Percentiles rank a stretch among this genome's conserved stretches.
Evolutionary conservation across 1,140 invertebrate species (phyloP).

Genomic region (Aphis craccivora): DNA sequence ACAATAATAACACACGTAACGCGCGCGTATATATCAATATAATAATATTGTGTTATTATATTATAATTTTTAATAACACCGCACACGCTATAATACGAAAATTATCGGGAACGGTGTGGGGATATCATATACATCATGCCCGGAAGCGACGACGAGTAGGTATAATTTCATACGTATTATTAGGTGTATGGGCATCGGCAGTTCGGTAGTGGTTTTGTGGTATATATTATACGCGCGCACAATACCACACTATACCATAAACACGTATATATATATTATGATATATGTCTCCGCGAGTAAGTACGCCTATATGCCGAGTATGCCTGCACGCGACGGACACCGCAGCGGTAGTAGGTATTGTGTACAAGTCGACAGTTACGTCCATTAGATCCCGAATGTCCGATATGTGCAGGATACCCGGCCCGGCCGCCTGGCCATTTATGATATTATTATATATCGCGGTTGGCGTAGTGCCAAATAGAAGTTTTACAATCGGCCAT

Average conservation of each 20-base stretch:
- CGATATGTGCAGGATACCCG: not conserved
- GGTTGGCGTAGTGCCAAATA: constrained; percentile 5
- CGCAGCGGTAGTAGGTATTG: not conserved
- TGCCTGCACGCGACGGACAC: not conserved
- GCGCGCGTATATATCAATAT: not conserved
- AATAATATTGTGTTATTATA: not conserved
- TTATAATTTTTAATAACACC: not conserved
- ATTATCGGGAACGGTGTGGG: not conserved
- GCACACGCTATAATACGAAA: constrained; percentile 9
- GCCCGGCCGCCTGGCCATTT: not conserved
- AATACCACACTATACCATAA: not conserved
- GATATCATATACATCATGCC: not conserved
- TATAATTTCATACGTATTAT: not conserved
- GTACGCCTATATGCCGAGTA: not conserved
- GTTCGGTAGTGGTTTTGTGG: not conserved
- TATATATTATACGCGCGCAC: not conserved
- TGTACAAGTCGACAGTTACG: not conserved
- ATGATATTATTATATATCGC: not conserved
- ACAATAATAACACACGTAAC: not conserved
- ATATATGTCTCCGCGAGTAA: not conserved
- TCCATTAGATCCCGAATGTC: not conserved
- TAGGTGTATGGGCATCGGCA: not conserved
- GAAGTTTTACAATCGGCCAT: not conserved
- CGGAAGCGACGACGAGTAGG: not conserved
- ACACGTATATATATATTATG: not conserved